phyloP scores from a whole-genome alignment of 2,888 invertebrate genomes.

The Cheiracanthium punctorium region DNA sequence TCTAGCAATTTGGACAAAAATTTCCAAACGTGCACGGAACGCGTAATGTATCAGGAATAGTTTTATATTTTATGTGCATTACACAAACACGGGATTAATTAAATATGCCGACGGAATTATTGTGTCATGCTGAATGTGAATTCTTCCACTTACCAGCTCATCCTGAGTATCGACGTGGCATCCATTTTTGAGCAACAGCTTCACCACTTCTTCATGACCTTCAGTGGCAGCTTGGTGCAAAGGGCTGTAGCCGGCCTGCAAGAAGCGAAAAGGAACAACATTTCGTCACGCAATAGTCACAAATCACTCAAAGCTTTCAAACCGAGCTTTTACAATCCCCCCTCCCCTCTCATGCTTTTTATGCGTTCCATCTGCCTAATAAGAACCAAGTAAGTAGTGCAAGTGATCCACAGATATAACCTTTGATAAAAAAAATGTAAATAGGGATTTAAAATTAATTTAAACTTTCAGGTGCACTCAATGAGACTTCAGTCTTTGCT shows the following conservation, averaged over 20 bases:
- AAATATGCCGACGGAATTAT: too few relatives aligned
- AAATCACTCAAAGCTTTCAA: background rate
- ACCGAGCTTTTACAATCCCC: background rate
- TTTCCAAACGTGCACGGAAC: too few relatives aligned
- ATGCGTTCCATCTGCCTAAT: background rate
- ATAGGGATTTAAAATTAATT: background rate
- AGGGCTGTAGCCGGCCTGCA: constrained; percentile 84
- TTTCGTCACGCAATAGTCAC: constrained; percentile 45
- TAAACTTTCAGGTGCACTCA: too few relatives aligned
- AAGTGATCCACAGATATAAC: background rate
- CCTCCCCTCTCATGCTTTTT: background rate
- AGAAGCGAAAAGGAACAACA: constrained; percentile 9
- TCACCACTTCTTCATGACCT: constrained; percentile 86
- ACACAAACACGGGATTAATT: too few relatives aligned
- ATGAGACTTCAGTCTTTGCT: too few relatives aligned
- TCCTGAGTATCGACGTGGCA: constrained; percentile 85
- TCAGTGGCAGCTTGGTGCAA: constrained; percentile 88
- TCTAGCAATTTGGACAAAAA: too few relatives aligned
- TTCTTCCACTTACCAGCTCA: constrained; percentile 81
- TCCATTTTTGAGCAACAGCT: constrained; percentile 82
- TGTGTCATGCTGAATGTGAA: too few relatives aligned
- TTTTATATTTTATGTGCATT: too few relatives aligned
- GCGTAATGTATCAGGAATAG: too few relatives aligned
- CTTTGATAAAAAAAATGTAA: constrained; percentile 25
- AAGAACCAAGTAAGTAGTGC: background rate